Evolutionary conservation across 53 echinoderm and acorn worm species (phyloP).

Genomic region (Patiria pectinifera): DNA sequence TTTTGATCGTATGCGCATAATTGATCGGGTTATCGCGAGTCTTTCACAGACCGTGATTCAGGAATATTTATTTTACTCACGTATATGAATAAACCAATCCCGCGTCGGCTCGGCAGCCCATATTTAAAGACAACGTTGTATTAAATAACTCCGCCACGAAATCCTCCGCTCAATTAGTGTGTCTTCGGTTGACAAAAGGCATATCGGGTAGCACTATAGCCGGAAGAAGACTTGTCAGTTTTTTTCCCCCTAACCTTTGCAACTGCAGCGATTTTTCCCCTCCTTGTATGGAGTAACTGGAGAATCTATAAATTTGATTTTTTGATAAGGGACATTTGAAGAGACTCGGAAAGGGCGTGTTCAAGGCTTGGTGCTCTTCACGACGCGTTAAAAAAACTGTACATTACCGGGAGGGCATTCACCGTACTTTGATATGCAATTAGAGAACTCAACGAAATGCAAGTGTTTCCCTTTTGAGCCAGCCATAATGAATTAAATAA

Average conservation of each 20-base stretch:
- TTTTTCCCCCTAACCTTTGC: too few relatives aligned
- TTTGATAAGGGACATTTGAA: slow-evolving; percentile 6
- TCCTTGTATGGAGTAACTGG: background rate
- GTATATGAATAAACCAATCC: too few relatives aligned
- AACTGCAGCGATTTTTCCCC: background rate
- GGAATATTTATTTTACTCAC: too few relatives aligned
- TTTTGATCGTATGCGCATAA: background rate
- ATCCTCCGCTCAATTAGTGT: slow-evolving; percentile 2
- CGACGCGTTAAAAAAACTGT: background rate
- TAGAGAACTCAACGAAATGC: background rate
- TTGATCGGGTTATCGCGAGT: background rate
- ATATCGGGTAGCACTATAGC: slow-evolving; percentile 7
- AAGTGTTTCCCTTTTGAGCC: background rate
- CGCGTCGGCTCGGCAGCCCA: background rate
- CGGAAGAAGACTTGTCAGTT: slow-evolving; percentile 9
- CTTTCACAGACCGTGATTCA: background rate
- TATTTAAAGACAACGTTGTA: background rate
- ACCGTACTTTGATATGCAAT: background rate
- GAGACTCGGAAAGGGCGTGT: background rate
- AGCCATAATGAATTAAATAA: too few relatives aligned
- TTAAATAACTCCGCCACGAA: background rate
- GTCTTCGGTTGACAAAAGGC: background rate
- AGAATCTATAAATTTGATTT: slow-evolving; percentile 30
- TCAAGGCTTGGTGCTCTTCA: background rate
- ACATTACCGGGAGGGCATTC: background rate